Base-by-base conservation (phyloP, 2,113 vertebrate genomes). In the Phaetusa simplex region DNA sequence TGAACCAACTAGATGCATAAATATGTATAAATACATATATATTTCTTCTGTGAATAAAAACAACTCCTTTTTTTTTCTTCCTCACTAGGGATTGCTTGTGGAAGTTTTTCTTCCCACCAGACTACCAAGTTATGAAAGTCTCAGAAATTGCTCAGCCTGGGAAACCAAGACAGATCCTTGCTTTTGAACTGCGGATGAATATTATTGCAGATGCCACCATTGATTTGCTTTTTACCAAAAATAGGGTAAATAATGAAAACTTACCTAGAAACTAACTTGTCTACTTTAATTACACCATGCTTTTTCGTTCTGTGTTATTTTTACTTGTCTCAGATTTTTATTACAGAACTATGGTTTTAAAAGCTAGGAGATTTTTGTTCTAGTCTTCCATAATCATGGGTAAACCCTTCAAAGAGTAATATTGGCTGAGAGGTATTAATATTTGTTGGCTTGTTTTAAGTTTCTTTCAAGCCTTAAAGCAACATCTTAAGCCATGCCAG, bases 161-260 rank as follows among this genome's bases (percentile, higher is more conserved):
- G 81, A 99, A 99, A 77, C 99, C 98, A 72, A 97, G 99, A 69
- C 99, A 99, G 97, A 99, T 99, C 82, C 99, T 99, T 91, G 99
- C 99, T 84, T 99, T 99, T 91, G 99, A 99, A 90, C 98, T 99
- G 40, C 98, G 99, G 72, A 99, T 99, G 99, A 99, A 99, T 98
- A 99, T 99, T 96, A 99, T 99, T 93, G 99, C 99, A 94, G 99
- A 99, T 94, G 99, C 99, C 88, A 99, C 99, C 79, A 99, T 99
- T 91, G 99, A 99, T 96, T 98, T 99, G 90, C 99, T 99, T 36
- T 99, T 99, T 93, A 99, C 99, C 95, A 99, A 99, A 98, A 99
- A 99, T 61, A 99, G 99, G 98, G 99, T 99, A 98, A 98, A 76
- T 95, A 86, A 70, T 69, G 18, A 91, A 86, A 83, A 77, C 8